Evolutionary conservation across 2,113 vertebrate species (phyloP).

Genomic region (Lucifuga dentata): DNA sequence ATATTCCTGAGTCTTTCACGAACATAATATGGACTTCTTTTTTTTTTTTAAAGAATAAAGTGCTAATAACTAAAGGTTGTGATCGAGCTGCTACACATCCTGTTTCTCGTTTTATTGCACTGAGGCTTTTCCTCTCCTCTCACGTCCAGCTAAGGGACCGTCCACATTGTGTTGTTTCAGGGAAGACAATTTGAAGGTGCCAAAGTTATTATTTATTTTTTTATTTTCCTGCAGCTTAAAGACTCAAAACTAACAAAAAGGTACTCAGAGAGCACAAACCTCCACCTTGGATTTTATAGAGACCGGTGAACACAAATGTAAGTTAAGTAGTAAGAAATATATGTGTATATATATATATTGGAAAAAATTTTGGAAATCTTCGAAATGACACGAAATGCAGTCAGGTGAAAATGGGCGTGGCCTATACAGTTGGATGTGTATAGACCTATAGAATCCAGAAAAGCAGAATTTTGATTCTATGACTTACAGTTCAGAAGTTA

Average conservation of each 20-base stretch:
- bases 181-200: conserved; percentile 50
- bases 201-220: neutral
- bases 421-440: too few species aligned
- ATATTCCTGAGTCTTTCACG: conserved; percentile 71
- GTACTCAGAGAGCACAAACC: too few species aligned
- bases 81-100: conserved; percentile 64
- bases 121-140: neutral
- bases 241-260: conserved; percentile 20
- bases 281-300: too few species aligned
- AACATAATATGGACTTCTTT: conserved; percentile 46
- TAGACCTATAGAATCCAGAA: too few species aligned
- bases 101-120: conserved; percentile 70
- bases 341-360: too few species aligned
- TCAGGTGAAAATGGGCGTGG: too few species aligned
- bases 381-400: too few species aligned
- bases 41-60: conserved; percentile 52
- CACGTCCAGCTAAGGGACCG: neutral
- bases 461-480: too few species aligned
- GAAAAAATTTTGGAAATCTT: too few species aligned
- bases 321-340: too few species aligned
- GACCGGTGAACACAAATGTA: too few species aligned
- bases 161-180: neutral
- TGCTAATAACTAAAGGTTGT: conserved; percentile 33
- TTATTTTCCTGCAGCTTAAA: conserved; percentile 23
- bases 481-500: too few species aligned